Conservation (phyloP, 2,888 invertebrate genomes). For the Eupithecia inturbata region DNA sequence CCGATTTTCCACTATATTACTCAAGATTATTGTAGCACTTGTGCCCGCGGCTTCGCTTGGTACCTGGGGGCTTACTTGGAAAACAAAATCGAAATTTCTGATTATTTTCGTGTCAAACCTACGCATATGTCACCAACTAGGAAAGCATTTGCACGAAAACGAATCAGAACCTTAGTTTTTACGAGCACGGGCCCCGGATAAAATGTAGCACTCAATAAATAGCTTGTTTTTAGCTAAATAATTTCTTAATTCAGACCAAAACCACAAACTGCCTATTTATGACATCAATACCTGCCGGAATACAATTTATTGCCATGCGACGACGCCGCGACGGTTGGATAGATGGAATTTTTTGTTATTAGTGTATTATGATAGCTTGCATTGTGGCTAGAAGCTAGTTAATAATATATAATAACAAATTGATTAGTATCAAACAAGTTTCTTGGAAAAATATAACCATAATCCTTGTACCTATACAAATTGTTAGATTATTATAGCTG, state of each 20-base stretch:
- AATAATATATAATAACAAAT: slow-evolving; percentile 6
- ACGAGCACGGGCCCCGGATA: neutral
- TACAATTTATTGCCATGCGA: neutral
- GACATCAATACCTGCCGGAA: neutral
- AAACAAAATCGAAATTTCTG: neutral
- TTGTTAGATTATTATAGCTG: neutral
- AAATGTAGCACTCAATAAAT: neutral
- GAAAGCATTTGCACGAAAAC: neutral
- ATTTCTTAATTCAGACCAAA: neutral
- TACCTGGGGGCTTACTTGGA: neutral
- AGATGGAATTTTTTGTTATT: neutral
- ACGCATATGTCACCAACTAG: neutral
- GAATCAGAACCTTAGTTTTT: neutral
- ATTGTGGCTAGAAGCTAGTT: neutral
- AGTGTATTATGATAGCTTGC: neutral
- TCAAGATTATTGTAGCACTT: neutral
- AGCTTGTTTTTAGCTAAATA: neutral
- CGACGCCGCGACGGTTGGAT: neutral
- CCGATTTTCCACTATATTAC: neutral
- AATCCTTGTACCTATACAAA: neutral
- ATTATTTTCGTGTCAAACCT: neutral
- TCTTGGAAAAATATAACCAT: neutral
- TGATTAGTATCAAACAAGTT: slow-evolving; percentile 5
- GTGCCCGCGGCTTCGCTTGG: neutral
- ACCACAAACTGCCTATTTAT: neutral